A percentile compares a stretch with the other conserved stretches of the same genome.
Conservation (phyloP, 2,888 invertebrate species). For the Drosophila quasianomalipes region DNA sequence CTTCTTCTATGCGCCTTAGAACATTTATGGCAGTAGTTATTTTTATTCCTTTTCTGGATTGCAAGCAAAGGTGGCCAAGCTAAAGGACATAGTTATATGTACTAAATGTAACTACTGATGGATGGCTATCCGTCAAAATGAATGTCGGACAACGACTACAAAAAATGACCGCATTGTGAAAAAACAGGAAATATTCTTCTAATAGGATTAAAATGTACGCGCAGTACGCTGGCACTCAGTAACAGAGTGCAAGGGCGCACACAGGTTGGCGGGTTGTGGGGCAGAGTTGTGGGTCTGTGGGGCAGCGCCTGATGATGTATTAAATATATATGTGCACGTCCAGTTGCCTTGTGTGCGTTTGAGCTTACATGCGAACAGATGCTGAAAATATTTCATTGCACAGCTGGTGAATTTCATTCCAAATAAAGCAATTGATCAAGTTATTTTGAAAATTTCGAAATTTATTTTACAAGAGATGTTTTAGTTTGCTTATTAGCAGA, state of each 20-base stretch:
- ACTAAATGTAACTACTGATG: conserved; percentile 1
- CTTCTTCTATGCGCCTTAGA: not conserved
- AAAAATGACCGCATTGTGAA: conserved; percentile 58
- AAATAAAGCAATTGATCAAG: not conserved
- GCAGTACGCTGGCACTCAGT: not conserved
- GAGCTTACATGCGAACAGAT: not conserved
- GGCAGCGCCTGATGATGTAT: not conserved
- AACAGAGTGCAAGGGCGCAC: not conserved
- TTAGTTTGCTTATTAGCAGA: not conserved
- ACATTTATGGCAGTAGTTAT: not conserved
- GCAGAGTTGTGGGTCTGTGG: not conserved
- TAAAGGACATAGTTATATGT: conserved; percentile 36
- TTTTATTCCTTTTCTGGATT: not conserved
- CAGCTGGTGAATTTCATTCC: not conserved
- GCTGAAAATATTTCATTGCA: not conserved
- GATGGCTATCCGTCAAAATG: conserved; percentile 1
- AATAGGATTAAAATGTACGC: conserved; percentile 65
- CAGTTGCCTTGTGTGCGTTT: not conserved
- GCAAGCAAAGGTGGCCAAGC: conserved; percentile 32
- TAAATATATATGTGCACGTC: not conserved
- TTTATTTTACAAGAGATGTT: not conserved
- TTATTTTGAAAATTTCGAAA: not conserved
- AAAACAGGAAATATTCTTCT: conserved; percentile 59
- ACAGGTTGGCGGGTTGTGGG: not conserved
- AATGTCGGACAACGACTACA: conserved; percentile 20